Evolutionary conservation across 2,113 vertebrate genomes (phyloP).

Genomic region (Lonchura striata): DNA sequence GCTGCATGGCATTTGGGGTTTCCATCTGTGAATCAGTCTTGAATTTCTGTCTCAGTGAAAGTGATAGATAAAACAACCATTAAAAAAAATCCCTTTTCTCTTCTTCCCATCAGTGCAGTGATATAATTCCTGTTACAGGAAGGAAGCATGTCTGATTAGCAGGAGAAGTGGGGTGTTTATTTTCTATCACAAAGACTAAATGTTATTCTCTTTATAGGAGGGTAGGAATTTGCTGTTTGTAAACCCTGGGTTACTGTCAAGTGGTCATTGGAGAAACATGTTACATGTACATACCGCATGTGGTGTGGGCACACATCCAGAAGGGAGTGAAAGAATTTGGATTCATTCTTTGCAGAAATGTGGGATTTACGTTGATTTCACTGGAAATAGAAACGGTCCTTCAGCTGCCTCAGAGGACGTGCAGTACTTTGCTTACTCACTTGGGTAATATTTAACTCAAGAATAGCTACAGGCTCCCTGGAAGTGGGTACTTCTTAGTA

Average conservation of each 20-base stretch:
- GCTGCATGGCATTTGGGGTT: conserved; percentile 61
- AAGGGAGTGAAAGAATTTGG: not conserved
- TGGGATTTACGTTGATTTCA: not conserved
- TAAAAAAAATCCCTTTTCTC: conserved; percentile 18
- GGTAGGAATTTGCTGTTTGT: conserved; percentile 33
- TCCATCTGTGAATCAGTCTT: conserved; percentile 67
- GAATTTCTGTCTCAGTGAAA: conserved; percentile 51
- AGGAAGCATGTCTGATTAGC: conserved; percentile 3
- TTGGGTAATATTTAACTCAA: conserved; percentile 35
- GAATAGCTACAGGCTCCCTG: not conserved
- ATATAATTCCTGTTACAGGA: conserved; percentile 45
- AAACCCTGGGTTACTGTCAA: not conserved
- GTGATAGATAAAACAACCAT: conserved; percentile 42
- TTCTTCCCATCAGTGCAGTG: conserved; percentile 56
- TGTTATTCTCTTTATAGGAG: not conserved
- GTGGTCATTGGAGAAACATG: not conserved
- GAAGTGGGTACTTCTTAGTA: not conserved
- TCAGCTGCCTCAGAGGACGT: not conserved
- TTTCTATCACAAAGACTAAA: conserved; percentile 12
- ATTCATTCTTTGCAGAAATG: not conserved
- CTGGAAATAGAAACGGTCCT: not conserved
- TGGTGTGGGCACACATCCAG: not conserved
- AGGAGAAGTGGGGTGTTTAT: conserved; percentile 27
- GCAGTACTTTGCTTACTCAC: not conserved
- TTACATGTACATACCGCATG: not conserved